Evolutionary conservation across 1,140 invertebrate genomes (phyloP), one percentile per base, ranked within the genome.

Genomic region (Drosophila mayri): DNA sequence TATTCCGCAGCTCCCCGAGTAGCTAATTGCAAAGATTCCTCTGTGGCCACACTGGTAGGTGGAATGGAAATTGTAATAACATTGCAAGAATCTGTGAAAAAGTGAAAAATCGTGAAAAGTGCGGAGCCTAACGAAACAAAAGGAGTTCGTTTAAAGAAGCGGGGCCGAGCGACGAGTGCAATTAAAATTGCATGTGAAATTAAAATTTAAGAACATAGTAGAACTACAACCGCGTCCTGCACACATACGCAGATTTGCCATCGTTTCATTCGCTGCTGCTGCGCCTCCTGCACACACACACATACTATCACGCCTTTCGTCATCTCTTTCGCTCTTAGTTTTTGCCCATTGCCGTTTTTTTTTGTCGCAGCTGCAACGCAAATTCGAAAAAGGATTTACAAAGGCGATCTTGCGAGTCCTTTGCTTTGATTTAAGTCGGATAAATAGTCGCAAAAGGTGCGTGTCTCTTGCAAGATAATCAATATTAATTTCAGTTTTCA

Each of bases 351-450:
- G 60, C 57, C 60, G 64, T 38, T 41, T 76, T 63, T 83, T 55
- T 77, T 63, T 84, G 79, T 81, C 70, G 75, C 85, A 88, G 84
- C 85, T 88, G 85, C 85, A 90, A 90, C 85, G 85, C 85, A 88
- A 88, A 88, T 81, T 79, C 55, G 54, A 73, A 75, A 84, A 78
- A 88, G 85, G 77, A 90, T 81, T 54, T 20, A 40, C 30, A 41
- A 50, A 35, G 28, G 65, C 38, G 49, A 61, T 76, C 70, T 35
- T 37, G 37, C 54, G 50, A 38, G 67, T 83, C 63, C 73, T 61
- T 32, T 30, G 25, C 16, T 2, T 35, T 3, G 8, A 8, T 25
- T 49, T 1, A 20, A 9, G n/a, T 49, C 71, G 47, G 16, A 32
- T 38, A 52, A 16, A 22, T 40, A 52, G 57, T 30, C 25, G 68